phyloP scores from a whole-genome alignment of 2,113 vertebrate genomes.

The Syrmaticus mikado region DNA sequence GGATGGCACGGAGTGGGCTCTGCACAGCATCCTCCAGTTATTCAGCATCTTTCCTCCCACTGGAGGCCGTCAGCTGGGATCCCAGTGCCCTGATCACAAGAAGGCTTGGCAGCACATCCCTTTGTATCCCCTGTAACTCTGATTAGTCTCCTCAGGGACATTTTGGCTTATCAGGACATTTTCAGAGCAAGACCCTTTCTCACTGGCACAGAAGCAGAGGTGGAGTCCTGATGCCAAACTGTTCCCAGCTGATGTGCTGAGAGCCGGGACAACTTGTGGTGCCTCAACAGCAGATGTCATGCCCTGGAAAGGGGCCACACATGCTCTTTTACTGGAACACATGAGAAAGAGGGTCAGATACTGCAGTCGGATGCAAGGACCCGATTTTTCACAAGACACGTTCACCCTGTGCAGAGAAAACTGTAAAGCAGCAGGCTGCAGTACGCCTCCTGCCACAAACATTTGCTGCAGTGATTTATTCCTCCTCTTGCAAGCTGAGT shows the following conservation, averaged over 20 bases:
- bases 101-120: not conserved
- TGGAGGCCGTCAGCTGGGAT: not conserved
- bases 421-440: not conserved
- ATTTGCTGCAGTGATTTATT: conserved; percentile 2
- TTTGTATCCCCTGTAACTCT: fast-evolving
- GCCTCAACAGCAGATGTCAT: not conserved
- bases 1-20: not conserved
- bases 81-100: not conserved
- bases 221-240: not conserved
- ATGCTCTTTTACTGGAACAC: not conserved
- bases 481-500: not conserved
- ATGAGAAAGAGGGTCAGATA: not conserved
- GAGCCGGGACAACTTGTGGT: not conserved
- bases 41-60: not conserved
- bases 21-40: not conserved
- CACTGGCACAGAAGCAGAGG: not conserved
- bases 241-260: not conserved
- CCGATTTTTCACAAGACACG: fast-evolving
- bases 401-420: not conserved
- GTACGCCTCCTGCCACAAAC: not conserved
- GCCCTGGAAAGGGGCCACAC: not conserved
- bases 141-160: not conserved
- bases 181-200: not conserved
- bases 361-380: not conserved
- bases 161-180: not conserved